phyloP scores from a whole-genome alignment of 2,113 vertebrate genomes.

The Ptilonorhynchus violaceus region DNA sequence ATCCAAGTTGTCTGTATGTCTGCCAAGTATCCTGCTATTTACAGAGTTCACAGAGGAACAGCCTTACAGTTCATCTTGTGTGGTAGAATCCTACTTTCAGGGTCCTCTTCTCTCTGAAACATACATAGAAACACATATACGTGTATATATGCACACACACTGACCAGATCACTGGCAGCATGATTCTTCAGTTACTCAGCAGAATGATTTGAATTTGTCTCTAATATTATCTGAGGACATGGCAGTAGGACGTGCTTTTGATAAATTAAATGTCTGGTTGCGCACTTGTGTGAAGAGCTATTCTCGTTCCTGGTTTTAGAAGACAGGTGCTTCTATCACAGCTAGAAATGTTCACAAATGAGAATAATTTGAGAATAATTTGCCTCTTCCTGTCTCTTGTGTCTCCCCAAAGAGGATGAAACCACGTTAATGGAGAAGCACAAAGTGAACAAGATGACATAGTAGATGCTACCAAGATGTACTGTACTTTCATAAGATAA shows the following conservation, averaged over 20 bases:
- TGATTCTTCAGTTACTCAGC: not conserved
- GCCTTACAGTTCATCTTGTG: not conserved
- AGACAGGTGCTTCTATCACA: not conserved
- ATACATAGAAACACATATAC: rapidly evolving
- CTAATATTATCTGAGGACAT: not conserved
- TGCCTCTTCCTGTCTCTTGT: not conserved
- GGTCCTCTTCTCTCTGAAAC: not conserved
- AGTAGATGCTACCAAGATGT: not conserved
- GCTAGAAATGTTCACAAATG: not conserved
- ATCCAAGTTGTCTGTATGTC: not conserved
- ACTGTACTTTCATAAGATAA: not conserved
- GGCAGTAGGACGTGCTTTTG: not conserved
- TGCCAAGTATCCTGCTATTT: not conserved
- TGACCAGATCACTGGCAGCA: not conserved
- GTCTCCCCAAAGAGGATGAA: not conserved
- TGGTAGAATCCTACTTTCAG: not conserved
- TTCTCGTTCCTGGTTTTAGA: not conserved
- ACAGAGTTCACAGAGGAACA: not conserved
- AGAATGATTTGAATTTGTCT: not conserved
- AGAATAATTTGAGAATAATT: no score
- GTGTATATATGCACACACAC: not conserved
- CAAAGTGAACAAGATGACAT: not conserved
- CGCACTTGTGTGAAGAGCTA: not conserved
- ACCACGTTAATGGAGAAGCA: not conserved
- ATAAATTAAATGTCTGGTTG: not conserved